Evolutionary conservation across 2,888 invertebrate genomes (phyloP), one percentile per base, ranked within the genome.

Genomic region (Cephus pygmeus): DNA sequence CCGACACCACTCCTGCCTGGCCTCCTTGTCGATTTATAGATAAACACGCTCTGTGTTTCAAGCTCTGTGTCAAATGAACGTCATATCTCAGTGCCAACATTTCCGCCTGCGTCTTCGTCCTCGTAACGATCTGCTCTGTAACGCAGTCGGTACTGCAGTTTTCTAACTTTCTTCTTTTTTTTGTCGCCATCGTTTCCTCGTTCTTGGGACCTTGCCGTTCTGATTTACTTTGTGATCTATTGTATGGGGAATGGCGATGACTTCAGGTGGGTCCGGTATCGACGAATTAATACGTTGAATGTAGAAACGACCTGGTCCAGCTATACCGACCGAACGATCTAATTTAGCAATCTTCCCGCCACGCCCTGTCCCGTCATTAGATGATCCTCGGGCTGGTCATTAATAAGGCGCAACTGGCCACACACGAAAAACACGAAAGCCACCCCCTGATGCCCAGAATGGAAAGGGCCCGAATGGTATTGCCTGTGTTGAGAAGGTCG

Each of bases 361-460:
- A 89, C 91, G 90, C 91, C 91, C 88, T 85, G 88, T 89, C 89
- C 88, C 88, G 90, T 90, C 90, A 88, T 87, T 89, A 88, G 89
- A 87, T 87, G 87, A 87, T 86, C 86, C 83, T 85, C 81, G 85
- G 85, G 69, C 69, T 82, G 84, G 84, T 89, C 88, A 89, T 90
- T 91, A 90, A 91, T 89, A 88, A 91, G 86, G 84, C 86, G 79
- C 84, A 87, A 89, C 83, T 87, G 88, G 87, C 88, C 88, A 89
- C 91, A 90, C 90, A 87, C 87, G 88, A 86, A 82, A 85, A 77
- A 69, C 30, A 33, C 69, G 12, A 69, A 40, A 15, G 12, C 1
- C 6, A 15, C 0, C 15, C 40, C 40, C 40, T 15, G 40, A 2
- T 40, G 40, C 40, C 15, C 12, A 1, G 1, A 3, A 74, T 73